Evolutionary conservation across 2,113 vertebrate genomes (phyloP).

Genomic region (Hippoglossus stenolepis): DNA sequence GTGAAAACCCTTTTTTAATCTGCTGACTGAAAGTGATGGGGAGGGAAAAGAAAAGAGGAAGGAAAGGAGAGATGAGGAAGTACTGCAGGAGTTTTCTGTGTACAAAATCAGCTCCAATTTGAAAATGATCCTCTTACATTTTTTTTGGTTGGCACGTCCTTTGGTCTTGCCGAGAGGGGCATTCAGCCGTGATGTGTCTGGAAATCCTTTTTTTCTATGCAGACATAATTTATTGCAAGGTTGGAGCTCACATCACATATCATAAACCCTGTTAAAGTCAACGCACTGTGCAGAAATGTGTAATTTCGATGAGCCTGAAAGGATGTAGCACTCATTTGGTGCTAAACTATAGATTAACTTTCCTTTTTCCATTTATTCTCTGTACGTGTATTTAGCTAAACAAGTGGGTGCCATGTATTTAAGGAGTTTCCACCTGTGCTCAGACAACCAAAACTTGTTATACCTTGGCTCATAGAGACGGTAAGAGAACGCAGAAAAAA

Average conservation of each 20-base stretch:
- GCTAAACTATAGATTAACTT: not conserved
- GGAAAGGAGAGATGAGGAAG: slow-evolving; percentile 8
- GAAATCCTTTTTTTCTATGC: slow-evolving; percentile 7
- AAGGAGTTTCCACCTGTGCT: not conserved
- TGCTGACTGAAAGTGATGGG: slow-evolving; percentile 57
- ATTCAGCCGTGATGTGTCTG: slow-evolving; percentile 21
- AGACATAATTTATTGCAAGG: slow-evolving; percentile 40
- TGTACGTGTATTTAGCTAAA: slow-evolving; percentile 2
- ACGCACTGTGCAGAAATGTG: slow-evolving; percentile 5
- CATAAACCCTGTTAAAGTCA: slow-evolving; percentile 11
- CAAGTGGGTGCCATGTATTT: slow-evolving; percentile 4
- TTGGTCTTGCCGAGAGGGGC: slow-evolving; percentile 26
- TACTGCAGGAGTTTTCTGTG: slow-evolving; percentile 44
- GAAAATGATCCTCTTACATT: slow-evolving; percentile 53
- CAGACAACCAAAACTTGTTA: not conserved
- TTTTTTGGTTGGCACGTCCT: slow-evolving; percentile 28
- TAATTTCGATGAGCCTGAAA: slow-evolving; percentile 16
- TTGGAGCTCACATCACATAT: slow-evolving; percentile 17
- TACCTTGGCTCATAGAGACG: not conserved
- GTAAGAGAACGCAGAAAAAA: not conserved
- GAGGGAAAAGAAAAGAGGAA: slow-evolving; percentile 19
- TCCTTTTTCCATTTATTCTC: not conserved
- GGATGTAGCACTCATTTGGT: slow-evolving; percentile 14
- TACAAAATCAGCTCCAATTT: slow-evolving; percentile 51
- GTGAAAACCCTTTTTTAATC: slow-evolving; percentile 67